Evolutionary conservation across 37 sponge, comb jelly and placozoan genomes (phyloP), one percentile per base, ranked within the genome.

Genomic region (Tethya wilhelma): DNA sequence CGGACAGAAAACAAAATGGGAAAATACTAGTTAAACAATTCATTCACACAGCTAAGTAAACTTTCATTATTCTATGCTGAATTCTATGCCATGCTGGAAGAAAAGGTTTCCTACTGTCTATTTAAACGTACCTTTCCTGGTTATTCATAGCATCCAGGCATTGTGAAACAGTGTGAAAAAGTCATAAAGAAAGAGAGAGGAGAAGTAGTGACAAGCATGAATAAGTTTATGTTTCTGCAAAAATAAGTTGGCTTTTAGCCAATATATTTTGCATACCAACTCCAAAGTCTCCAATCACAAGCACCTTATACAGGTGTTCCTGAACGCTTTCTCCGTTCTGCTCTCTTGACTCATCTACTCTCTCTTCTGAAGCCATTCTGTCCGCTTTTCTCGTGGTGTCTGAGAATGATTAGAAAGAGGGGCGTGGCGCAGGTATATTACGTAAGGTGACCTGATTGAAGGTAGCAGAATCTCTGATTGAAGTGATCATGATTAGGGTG

Each of bases 271-370:
- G 44, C 92, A 82, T 64, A 93, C 97, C 97, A 30, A 96, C 97
- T 78, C 94, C 97, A 67, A 87, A 96, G 36, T 96, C 93, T 53
- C 97, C 97, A 29, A 96, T 93, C 0, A 96, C 97, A 20, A 96
- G 79, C 0, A 96, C 89, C 57, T 96, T 96, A 75, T 90, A 90
- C 40, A 96, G 81, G 43, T 81, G 84, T 71, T 96, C 97, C 38
- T 90, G 56, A 37, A 71, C 20, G 39, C 9, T 8, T 9, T 77
- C 65, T 31, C 22, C 17, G 5, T 11, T 30, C 6, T 30, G 19
- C 11, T 8, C 31, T 31, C 36, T 49, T 19, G 53, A 49, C 9
- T 49, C 9, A 19, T 49, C 53, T 49, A n/a, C n/a, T n/a, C n/a
- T n/a, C n/a, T n/a, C n/a, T n/a, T n/a, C n/a, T n/a, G n/a, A n/a